A percentile compares a stretch with the other conserved stretches of the same genome.
phyloP scores from a whole-genome alignment of 2,888 invertebrate species.

The Melanostoma mellinum region DNA sequence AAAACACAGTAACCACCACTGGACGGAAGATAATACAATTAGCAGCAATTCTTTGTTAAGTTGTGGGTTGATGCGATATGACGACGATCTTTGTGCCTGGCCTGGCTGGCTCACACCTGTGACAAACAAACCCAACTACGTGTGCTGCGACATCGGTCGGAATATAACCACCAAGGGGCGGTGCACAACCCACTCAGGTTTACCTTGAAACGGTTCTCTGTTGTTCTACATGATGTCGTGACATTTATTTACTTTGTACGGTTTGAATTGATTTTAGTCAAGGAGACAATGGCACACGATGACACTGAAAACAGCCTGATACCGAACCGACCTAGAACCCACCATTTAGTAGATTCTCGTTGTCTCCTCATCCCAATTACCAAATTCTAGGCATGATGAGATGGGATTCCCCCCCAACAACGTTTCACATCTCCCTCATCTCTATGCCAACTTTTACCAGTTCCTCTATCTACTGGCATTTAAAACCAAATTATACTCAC shows the following conservation, averaged over 20 bases:
- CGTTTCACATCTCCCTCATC: too few relatives aligned
- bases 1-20: not conserved
- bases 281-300: conserved; percentile 59
- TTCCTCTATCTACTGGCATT: conserved; percentile 14
- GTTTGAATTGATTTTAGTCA: conserved; percentile 17
- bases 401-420: too few relatives aligned
- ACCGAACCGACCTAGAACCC: conserved; percentile 34
- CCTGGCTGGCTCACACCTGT: conserved; percentile 3
- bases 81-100: conserved; percentile 18
- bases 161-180: not conserved
- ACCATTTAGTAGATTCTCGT: conserved; percentile 33
- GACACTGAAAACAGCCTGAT: conserved; percentile 67
- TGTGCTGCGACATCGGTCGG: not conserved
- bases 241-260: conserved; percentile 55
- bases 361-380: not conserved
- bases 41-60: conserved; percentile 15
- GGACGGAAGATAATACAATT: conserved; percentile 38
- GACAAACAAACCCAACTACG: not conserved
- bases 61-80: conserved; percentile 9
- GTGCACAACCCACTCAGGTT: conserved; percentile 24
- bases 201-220: conserved; percentile 48
- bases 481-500: conserved; percentile 51
- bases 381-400: not conserved
- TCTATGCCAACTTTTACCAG: not conserved
- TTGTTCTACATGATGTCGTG: conserved; percentile 32